Conservation (phyloP, 2,797 vertebrate genomes). For the Austrolebias charrua region DNA sequence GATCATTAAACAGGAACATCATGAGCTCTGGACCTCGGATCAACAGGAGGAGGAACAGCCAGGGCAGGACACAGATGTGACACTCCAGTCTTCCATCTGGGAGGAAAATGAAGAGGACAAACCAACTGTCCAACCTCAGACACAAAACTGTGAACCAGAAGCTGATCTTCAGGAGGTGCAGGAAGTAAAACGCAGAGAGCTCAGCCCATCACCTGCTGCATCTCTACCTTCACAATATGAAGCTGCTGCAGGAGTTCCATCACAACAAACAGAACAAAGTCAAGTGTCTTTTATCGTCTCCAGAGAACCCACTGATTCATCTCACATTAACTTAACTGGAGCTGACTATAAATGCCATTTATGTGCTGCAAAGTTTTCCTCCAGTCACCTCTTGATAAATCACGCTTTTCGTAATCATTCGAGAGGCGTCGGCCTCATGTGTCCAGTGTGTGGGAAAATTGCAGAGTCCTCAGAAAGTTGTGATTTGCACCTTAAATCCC, state of each 20-base stretch:
- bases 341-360: slow-evolving; percentile 35
- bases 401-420: slow-evolving; percentile 50
- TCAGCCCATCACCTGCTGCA: slow-evolving; percentile 3
- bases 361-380: slow-evolving; percentile 52
- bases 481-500: slow-evolving; percentile 42
- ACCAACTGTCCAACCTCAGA: slow-evolving; percentile 8
- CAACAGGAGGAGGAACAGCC: slow-evolving; percentile 16
- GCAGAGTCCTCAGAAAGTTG: slow-evolving; percentile 40
- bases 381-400: slow-evolving; percentile 47
- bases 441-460: slow-evolving; percentile 52
- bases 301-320: slow-evolving; percentile 11
- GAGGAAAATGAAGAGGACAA: slow-evolving; percentile 24
- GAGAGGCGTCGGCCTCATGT: slow-evolving; percentile 20
- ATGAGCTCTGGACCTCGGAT: slow-evolving; percentile 35
- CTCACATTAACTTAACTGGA: slow-evolving; percentile 2
- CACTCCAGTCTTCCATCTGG: slow-evolving; percentile 20
- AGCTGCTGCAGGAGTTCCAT: slow-evolving; percentile 4
- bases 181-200: slow-evolving; percentile 4
- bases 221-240: slow-evolving; percentile 14
- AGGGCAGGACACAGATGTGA: not conserved
- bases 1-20: slow-evolving; percentile 58
- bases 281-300: not conserved
- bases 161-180: slow-evolving; percentile 22
- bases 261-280: slow-evolving; percentile 11
- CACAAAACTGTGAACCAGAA: slow-evolving; percentile 21